phyloP scores from a whole-genome alignment of 2,888 invertebrate genomes.

The Tineola bisselliella region DNA sequence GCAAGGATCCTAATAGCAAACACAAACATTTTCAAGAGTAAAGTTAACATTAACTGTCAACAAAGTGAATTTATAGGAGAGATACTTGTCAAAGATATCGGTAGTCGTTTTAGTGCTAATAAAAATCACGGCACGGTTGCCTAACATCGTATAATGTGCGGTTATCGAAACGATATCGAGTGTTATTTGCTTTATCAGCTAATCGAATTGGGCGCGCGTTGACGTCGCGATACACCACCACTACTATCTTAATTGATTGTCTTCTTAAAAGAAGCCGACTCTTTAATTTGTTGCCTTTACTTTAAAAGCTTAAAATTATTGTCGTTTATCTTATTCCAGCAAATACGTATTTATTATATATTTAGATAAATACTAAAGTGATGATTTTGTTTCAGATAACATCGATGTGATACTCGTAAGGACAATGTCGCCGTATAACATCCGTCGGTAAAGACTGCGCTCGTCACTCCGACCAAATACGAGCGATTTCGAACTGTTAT shows the following conservation, averaged over 20 bases:
- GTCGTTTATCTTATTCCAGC: background rate
- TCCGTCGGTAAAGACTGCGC: slow-evolving; percentile 1
- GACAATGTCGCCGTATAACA: background rate
- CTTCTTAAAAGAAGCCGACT: slow-evolving; percentile 50
- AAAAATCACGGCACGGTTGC: slow-evolving; percentile 59
- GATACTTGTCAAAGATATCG: slow-evolving; percentile 18
- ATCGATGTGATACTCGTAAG: background rate
- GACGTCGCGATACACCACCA: slow-evolving; percentile 45
- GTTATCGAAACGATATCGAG: slow-evolving; percentile 55
- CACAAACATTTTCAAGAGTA: background rate
- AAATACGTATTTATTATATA: background rate
- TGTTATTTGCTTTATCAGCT: slow-evolving; percentile 54
- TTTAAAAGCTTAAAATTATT: slow-evolving; percentile 1
- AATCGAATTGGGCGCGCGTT: slow-evolving; percentile 64
- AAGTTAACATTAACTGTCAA: slow-evolving; percentile 8
- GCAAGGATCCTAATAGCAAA: background rate
- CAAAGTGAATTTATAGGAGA: background rate
- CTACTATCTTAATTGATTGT: slow-evolving; percentile 65
- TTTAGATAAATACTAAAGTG: background rate
- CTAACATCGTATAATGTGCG: slow-evolving; percentile 56
- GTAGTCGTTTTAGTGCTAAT: slow-evolving; percentile 39
- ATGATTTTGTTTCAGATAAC: background rate
- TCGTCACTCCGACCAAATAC: background rate
- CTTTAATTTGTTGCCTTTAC: slow-evolving; percentile 19
- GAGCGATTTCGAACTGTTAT: background rate